phyloP scores from a whole-genome alignment of 2,888 invertebrate genomes.

The Pyrrhia umbra region DNA sequence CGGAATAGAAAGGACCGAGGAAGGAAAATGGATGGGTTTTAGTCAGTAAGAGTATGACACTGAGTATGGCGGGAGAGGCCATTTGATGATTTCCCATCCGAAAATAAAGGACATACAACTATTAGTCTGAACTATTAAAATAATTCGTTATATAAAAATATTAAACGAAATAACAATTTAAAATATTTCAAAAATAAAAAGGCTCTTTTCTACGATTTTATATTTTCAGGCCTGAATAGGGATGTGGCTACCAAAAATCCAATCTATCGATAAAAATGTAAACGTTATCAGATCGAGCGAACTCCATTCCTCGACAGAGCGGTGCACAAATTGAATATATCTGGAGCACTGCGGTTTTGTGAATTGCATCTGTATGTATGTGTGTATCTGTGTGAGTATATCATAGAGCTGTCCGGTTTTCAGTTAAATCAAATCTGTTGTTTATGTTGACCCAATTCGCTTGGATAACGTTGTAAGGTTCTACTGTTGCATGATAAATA shows the following conservation, averaged over 20 bases:
- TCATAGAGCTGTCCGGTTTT: constrained; percentile 7
- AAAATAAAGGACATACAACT: no score
- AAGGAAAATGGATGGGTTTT: no score
- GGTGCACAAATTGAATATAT: constrained; percentile 56
- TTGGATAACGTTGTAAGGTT: background rate
- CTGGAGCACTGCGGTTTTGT: constrained; percentile 60
- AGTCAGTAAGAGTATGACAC: no score
- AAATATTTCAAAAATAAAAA: no score
- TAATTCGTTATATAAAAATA: no score
- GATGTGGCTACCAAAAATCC: constrained; percentile 29
- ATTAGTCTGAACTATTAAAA: no score
- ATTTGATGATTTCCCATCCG: no score
- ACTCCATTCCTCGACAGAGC: constrained; percentile 50
- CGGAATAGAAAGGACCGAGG: no score
- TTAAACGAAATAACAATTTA: no score
- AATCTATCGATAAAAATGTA: constrained; percentile 55
- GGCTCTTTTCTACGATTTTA: no score
- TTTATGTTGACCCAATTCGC: constrained; percentile 26
- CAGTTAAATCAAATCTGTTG: constrained; percentile 39
- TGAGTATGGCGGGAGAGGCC: no score
- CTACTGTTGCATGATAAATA: background rate
- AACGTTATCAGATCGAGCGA: constrained; percentile 54
- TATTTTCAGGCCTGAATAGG: constrained; percentile 22
- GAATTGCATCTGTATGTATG: constrained; percentile 24
- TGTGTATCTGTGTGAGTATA: constrained; percentile 13